A percentile compares a stretch with the other conserved stretches of the same genome.
Evolutionary conservation across 1,140 invertebrate species (phyloP).

Genomic region (Macrostomum lignano): DNA sequence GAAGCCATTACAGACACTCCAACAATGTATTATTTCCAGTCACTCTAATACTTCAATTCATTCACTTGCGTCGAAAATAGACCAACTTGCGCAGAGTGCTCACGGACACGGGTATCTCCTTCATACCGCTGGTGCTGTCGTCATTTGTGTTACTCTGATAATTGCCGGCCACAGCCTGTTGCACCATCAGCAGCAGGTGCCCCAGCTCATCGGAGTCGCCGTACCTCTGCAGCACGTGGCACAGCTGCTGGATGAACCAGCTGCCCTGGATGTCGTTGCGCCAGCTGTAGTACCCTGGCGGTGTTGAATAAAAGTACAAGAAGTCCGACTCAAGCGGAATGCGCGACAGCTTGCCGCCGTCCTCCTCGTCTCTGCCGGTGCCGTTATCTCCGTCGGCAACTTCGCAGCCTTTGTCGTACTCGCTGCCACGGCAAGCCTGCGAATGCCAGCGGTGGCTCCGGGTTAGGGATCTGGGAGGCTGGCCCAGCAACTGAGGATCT

Average conservation of each 20-base stretch:
- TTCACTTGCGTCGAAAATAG: no score
- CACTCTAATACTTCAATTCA: no score
- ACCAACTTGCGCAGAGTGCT: background rate
- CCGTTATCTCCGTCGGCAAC: constrained; percentile 12
- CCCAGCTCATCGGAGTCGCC: constrained; percentile 9
- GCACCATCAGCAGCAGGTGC: background rate
- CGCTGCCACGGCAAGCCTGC: constrained; percentile 23
- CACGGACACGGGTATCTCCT: background rate
- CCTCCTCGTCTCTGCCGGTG: constrained; percentile 10
- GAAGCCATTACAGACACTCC: no score
- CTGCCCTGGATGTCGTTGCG: constrained; percentile 53
- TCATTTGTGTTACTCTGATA: background rate
- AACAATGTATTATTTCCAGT: no score
- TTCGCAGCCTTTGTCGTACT: constrained; percentile 19
- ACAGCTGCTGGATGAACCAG: constrained; percentile 80
- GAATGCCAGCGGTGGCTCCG: no score
- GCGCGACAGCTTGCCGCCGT: no score
- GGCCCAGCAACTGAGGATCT: no score
- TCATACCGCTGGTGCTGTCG: background rate
- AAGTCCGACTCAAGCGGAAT: constrained; percentile 77
- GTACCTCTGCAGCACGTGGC: constrained; percentile 38
- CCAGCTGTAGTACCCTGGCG: constrained; percentile 62
- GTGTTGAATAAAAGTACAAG: constrained; percentile 65
- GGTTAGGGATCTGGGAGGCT: no score
- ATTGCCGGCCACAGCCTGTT: background rate